phyloP scores from a whole-genome alignment of 2,888 invertebrate species.

The Serrognathus titanus region DNA sequence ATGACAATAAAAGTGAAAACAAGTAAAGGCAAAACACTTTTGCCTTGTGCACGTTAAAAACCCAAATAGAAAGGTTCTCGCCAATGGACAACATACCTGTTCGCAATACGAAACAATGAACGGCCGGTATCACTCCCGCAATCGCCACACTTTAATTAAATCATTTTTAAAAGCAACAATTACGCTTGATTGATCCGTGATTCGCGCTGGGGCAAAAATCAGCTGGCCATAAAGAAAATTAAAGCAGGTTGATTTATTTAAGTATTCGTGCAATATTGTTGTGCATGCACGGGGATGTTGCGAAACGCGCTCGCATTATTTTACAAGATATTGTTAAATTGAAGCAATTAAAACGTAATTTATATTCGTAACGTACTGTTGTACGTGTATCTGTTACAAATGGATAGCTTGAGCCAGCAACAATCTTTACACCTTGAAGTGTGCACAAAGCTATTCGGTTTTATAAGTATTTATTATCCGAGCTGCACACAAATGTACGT shows the following conservation, averaged over 20 bases:
- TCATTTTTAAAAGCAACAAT: slow-evolving; percentile 12
- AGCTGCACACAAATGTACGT: background rate
- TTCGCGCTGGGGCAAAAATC: background rate
- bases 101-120: slow-evolving; percentile 9
- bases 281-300: slow-evolving; percentile 3
- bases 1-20: slow-evolving; percentile 18
- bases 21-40: slow-evolving; percentile 7
- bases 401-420: background rate
- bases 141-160: slow-evolving; percentile 11
- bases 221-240: slow-evolving; percentile 3
- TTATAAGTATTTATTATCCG: background rate
- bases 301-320: slow-evolving; percentile 6
- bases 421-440: slow-evolving; percentile 2
- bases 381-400: background rate
- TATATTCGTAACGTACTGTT: background rate
- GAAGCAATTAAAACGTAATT: slow-evolving; percentile 7
- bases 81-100: slow-evolving; percentile 2
- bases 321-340: slow-evolving; percentile 8
- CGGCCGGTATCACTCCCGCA: slow-evolving; percentile 2
- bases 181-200: slow-evolving; percentile 13
- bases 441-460: background rate
- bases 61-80: slow-evolving; percentile 1
- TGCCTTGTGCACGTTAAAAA: slow-evolving; percentile 4
- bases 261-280: background rate
- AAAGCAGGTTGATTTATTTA: slow-evolving; percentile 19